These are phyloP conservation scores for Eugnorisma glareosa DNA, from an alignment of 2,888 invertebrate genomes.

Conservation along the genomic window DNA sequence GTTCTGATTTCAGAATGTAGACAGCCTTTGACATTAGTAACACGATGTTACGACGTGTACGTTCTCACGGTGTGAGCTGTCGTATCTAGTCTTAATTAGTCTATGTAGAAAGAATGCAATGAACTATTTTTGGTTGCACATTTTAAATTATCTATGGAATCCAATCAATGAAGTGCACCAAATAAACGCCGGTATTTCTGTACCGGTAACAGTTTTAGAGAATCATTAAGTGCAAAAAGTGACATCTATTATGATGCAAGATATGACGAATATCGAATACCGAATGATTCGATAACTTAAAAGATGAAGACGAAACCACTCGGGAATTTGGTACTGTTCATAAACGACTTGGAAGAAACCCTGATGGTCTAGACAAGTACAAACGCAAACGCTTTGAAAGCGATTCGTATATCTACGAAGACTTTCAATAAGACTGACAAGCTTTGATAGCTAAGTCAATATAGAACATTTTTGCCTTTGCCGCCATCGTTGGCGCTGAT, in stretches of 20 bases:
- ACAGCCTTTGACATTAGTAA: slow-evolving; percentile 43
- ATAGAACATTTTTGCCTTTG: neutral
- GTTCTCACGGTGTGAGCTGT: slow-evolving; percentile 14
- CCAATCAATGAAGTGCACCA: neutral
- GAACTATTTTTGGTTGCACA: neutral
- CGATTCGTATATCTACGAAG: neutral
- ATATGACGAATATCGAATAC: neutral
- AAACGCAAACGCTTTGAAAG: neutral
- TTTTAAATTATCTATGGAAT: neutral
- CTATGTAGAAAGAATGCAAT: slow-evolving; percentile 4
- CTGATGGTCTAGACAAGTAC: too few species aligned
- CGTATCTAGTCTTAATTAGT: slow-evolving; percentile 19
- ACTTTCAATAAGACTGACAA: neutral
- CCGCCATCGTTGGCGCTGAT: neutral
- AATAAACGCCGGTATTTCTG: neutral
- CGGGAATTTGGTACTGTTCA: neutral
- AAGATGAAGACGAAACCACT: neutral
- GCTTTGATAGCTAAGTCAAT: neutral
- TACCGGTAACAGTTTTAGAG: neutral
- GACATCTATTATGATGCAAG: neutral
- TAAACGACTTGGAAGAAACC: neutral
- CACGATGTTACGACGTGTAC: neutral
- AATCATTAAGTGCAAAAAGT: neutral
- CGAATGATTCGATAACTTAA: neutral
- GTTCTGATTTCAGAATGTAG: slow-evolving; percentile 47